Evolutionary conservation across 2,888 invertebrate species (phyloP), one percentile per base, ranked within the genome.

Genomic region (Polyploca ridens): DNA sequence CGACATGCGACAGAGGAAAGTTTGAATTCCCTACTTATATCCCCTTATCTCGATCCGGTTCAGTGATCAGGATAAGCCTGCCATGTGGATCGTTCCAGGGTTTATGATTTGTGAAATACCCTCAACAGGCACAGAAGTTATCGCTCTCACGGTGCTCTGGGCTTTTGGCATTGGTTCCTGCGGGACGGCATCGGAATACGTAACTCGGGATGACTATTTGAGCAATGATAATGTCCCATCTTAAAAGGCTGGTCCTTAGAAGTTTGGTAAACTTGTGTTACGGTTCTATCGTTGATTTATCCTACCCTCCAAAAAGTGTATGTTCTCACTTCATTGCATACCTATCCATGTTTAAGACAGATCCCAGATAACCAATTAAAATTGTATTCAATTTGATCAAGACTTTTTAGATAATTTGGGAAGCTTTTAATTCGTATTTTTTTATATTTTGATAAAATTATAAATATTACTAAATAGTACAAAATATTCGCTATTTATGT

Each of bases 91-190:
- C 19, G 19, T 19, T 73, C 70, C 64, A 63, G 62, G 58, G 64
- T 78, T 76, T 77, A 78, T 78, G 79, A 76, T 77, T 76, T 78
- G 79, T 79, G 70, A 79, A 79, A 79, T 78, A 74, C 72, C 64
- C 75, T 72, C 76, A 77, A 75, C 73, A 75, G 66, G 70, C 68
- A 70, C 66, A 68, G 64, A 68, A 69, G 67, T 74, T 75, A 74
- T 73, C 72, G 73, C 63, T 65, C 65, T 66, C 64, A 70, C 62
- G 61, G 49, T 62, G 66, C 33, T 60, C 60, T 62, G 68, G n/a
- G 44, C 19, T 62, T 63, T 66, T 67, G 67, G 68, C 64, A 66
- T 58, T 57, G 64, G 58, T 33, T 44, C 41, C 49, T 27, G 19
- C 33, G 35, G 41, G 35, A 49, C 64, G 64, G 49, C 14, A 49